These are phyloP conservation scores for Zophobas atratus DNA, from an alignment of 1,140 invertebrate species.

Conservation along the genomic window DNA sequence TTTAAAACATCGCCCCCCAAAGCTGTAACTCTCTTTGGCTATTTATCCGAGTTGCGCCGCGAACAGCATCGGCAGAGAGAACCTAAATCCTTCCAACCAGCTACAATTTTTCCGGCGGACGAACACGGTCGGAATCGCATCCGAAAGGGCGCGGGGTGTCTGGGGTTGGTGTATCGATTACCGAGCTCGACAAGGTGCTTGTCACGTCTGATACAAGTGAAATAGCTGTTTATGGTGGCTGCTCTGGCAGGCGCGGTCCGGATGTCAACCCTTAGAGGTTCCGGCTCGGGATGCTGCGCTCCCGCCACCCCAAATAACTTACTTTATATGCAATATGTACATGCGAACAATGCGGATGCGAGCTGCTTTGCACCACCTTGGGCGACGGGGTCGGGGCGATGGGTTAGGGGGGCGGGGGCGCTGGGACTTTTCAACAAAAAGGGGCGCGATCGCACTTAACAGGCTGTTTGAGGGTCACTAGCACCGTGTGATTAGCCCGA, in stretches of 20 bases:
- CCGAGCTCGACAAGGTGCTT: conserved; percentile 61
- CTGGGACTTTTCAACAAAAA: too few relatives aligned
- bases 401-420: too few relatives aligned
- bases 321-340: conserved; percentile 39
- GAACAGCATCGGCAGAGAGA: conserved; percentile 31
- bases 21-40: conserved; percentile 26
- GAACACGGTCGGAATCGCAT: conserved; percentile 50
- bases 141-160: conserved; percentile 42
- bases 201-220: conserved; percentile 63
- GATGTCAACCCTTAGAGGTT: conserved; percentile 50
- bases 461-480: too few relatives aligned
- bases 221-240: conserved; percentile 60
- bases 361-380: neutral
- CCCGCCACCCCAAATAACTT: conserved; percentile 23
- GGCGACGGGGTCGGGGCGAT: too few relatives aligned
- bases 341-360: conserved; percentile 6
- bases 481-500: too few relatives aligned
- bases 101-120: conserved; percentile 54
- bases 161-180: conserved; percentile 58
- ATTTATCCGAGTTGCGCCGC: conserved; percentile 44
- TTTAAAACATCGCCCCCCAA: neutral
- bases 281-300: conserved; percentile 20
- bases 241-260: conserved; percentile 53
- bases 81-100: conserved; percentile 47
- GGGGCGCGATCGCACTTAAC: too few relatives aligned